These are phyloP conservation scores for Phaethornis superciliosus DNA, from an alignment of 2,113 vertebrate genomes.

Conservation along the genomic window DNA sequence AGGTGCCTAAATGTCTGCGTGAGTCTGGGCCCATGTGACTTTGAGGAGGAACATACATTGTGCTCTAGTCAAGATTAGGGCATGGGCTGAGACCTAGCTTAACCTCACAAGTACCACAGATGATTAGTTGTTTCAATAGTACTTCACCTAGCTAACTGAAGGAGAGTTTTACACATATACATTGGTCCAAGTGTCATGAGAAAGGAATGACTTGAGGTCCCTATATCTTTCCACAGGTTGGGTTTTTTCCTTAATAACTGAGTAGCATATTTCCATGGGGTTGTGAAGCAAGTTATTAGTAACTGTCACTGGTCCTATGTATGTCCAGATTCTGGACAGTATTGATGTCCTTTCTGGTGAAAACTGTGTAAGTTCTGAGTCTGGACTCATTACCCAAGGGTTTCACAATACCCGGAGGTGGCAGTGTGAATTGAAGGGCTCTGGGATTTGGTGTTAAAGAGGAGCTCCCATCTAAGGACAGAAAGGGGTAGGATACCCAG, in stretches of 20 bases:
- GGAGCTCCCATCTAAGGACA: background rate
- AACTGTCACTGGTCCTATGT: background rate
- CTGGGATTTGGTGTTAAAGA: background rate
- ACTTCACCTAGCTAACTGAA: background rate
- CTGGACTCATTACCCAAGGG: rapidly evolving
- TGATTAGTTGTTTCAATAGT: background rate
- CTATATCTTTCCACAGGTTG: background rate
- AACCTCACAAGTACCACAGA: background rate
- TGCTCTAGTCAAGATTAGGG: background rate
- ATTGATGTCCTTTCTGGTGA: background rate
- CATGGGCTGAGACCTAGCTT: background rate
- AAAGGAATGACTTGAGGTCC: background rate
- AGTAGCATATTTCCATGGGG: background rate
- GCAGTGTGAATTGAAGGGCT: rapidly evolving
- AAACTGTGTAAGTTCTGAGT: background rate
- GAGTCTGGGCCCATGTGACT: background rate
- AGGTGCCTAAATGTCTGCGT: background rate
- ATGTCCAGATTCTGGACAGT: background rate
- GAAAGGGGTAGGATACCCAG: background rate
- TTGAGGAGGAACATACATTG: background rate
- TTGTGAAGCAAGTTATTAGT: background rate
- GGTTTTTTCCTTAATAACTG: background rate
- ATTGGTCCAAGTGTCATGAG: background rate
- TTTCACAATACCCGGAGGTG: background rate
- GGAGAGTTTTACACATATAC: background rate